Evolutionary conservation across 1,140 invertebrate species (phyloP), one percentile per base, ranked within the genome.

Genomic region (Nylanderia fulva): DNA sequence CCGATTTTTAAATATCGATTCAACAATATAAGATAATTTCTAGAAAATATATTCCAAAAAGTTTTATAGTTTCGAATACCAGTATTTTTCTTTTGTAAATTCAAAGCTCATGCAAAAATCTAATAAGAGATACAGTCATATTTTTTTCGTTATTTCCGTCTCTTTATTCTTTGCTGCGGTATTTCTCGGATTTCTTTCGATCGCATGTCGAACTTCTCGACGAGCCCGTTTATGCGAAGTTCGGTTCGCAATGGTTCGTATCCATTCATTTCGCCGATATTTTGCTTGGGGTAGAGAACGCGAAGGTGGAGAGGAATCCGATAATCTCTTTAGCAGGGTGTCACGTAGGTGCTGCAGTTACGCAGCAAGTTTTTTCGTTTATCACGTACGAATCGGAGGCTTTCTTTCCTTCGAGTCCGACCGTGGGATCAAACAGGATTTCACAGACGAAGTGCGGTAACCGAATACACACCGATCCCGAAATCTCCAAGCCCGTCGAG

Each of bases 351-450:
- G 88, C 84, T 79, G 84, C 84, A 89, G 85, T 82, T 84, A 89
- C 86, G 80, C 71, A 56, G 88, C 88, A 86, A 88, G 88, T 90
- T 90, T 90, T 90, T 90, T 88, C 86, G 86, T 89, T 87, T 90
- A 90, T 90, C 89, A 88, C 69, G 77, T 88, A 90, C 86, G 89
- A 89, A 88, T 90, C 85, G 79, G 42, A 85, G 75, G 68, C 74
- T 36, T 56, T 42, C 66, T 82, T n/a, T 72, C 52, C 79, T 52
- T 86, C 75, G 71, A 60, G 82, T 76, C 61, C 64, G 74, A 88
- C 86, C 89, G 88, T 90, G 89, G 88, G 89, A 90, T 90, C 89
- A 90, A 90, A 90, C 89, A 90, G 85, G 89, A 88, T 90, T 89
- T 90, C 88, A 71, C 77, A 87, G 89, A 90, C 88, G 86, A 84